Base-by-base conservation (phyloP, 2,113 vertebrate species). In the Neodontobutis hainanensis region DNA sequence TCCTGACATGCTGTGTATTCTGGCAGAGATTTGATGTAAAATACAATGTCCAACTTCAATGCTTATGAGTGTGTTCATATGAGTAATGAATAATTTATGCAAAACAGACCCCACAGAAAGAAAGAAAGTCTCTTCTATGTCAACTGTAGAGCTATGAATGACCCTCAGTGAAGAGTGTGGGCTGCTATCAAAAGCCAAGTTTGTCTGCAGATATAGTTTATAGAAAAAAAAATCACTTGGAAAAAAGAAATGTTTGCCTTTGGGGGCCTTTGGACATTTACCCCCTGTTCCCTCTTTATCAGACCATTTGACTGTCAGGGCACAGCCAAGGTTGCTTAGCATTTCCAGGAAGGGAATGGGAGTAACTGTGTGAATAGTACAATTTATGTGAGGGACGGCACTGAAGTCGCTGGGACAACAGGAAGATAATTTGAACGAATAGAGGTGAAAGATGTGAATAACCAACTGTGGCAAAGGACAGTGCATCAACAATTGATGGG, bases 301-400 rank as follows among this genome's bases (percentile, higher is more conserved):
- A 55, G 61, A 59, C 75, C 48, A 67, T 79, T 86, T 78, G 47
- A 80, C 73, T 76, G 65, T 67, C 82, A 57, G 78, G 61, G 70
- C 68, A 79, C 47, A 56, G 49, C 73, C 80, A 83, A 68, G 73
- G 85, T 77, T 77, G 84, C 76, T 59, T 51, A 43, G 43, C 49
- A 78, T 77, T 80, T 74, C 73, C 82, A 76, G 77, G 44, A 46
- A 14, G 11, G 60, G 61, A 61, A 60, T 44, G 27, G 61, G 64
- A 67, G 52, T 14, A 61, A 61, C 58, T 75, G 63, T 67, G 70
- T 75, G 75, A 82, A 60, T 60, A 15, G 61, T 19, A 58, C 60
- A 79, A 83, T 84, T 82, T 75, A 83, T 75, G 47, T 57, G 70
- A 14, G 57, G 56, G 68, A 12, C 52, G 64, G 69, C 15, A 43